Conservation (phyloP, 1,140 invertebrate species). For the Ostrea edulis region DNA sequence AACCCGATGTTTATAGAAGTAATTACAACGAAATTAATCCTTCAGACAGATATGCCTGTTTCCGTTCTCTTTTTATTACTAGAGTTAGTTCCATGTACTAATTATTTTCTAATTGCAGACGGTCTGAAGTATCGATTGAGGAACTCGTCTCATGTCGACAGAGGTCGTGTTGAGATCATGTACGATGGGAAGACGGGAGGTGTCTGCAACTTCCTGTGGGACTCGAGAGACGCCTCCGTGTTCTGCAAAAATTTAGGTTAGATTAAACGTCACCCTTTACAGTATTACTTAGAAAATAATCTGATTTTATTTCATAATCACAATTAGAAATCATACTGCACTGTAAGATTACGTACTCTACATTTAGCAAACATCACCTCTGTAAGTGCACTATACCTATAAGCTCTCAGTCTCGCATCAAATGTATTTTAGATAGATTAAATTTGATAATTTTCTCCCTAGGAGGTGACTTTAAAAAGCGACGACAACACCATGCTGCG, state of each 20-base stretch:
- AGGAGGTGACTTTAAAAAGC: too few relatives aligned
- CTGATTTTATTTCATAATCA: background rate
- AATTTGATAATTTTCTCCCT: too few relatives aligned
- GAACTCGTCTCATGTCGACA: constrained; percentile 51
- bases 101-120: background rate
- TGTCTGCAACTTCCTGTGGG: constrained; percentile 88
- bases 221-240: constrained; percentile 83
- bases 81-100: background rate
- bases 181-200: constrained; percentile 85
- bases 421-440: too few relatives aligned
- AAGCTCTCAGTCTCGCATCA: too few relatives aligned
- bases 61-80: too few relatives aligned
- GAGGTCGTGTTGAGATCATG: constrained; percentile 86
- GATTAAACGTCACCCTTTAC: background rate
- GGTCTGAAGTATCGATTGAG: constrained; percentile 58
- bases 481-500: too few relatives aligned
- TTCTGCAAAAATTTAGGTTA: constrained; percentile 64
- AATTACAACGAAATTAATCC: background rate
- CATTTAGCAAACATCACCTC: too few relatives aligned
- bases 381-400: too few relatives aligned
- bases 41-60: too few relatives aligned
- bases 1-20: background rate
- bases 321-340: background rate
- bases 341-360: too few relatives aligned
- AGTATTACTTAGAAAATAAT: background rate